Base-by-base conservation (phyloP, 2,888 invertebrate genomes). In the Agapostemon virescens region DNA sequence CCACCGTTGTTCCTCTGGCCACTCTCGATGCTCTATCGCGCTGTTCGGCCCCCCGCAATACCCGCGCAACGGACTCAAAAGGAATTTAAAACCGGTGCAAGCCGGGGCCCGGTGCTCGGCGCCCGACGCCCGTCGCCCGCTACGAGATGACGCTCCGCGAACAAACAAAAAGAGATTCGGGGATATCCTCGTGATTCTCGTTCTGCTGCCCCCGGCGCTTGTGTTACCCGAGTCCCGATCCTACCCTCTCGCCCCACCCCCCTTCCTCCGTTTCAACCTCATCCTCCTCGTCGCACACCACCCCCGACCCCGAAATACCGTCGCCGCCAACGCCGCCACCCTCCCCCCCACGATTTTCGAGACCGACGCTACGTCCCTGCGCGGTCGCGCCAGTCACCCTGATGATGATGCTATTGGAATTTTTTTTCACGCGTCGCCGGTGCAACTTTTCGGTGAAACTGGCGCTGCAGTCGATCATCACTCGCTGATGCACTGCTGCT, bases 11-110 rank as follows among this genome's bases (percentile, higher is more conserved):
- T 63, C 49, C 69, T 69, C 36, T 36, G 38, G 58, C 45, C 36
- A 40, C 63, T 68, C 45, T 40, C 67, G 73, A 58, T 68, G 69
- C 63, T 69, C 76, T 63, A 23, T 73, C 75, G 52, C 67, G 75
- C 52, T 15, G 45, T 67, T 77, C 80, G 68, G 63, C 73, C 69
- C 73, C 69, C 79, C 76, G 67, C 81, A 71, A 76, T 75, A 78
- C 77, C 61, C 82, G 77, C 74, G 74, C 77, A 45, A 78, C 87
- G 87, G 88, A 90, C 91, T 91, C 92, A 90, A 91, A 92, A 92
- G 91, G 92, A 92, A 92, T 92, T 92, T 91, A 91, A 92, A 92
- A 91, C 91, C 90, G 87, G 87, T 88, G 40, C 66, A 26, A 78
- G n/a, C 77, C 79, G 82, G 81, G 81, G 74, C 86, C 81, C 77